Evolutionary conservation across 2,797 vertebrate genomes (phyloP).

Genomic region (Cossypha polioptera): DNA sequence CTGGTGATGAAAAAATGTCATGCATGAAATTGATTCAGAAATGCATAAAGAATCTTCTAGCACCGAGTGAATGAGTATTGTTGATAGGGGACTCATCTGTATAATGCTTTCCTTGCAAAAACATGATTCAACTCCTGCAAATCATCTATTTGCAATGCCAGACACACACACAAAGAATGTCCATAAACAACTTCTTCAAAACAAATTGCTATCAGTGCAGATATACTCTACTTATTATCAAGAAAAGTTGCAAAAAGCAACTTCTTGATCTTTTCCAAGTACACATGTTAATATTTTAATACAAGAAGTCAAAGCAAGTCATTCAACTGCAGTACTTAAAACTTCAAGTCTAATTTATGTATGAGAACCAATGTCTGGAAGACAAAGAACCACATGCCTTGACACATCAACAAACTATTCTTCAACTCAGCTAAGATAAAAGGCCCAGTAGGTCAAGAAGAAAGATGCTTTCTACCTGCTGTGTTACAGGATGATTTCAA

Average conservation of each 20-base stretch:
- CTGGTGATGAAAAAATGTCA: conserved; percentile 3
- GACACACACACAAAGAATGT: neutral
- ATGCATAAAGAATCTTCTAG: conserved; percentile 21
- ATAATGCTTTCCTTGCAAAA: conserved; percentile 5
- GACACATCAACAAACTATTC: neutral
- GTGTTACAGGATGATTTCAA: neutral
- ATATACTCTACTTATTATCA: neutral
- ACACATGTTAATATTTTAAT: neutral
- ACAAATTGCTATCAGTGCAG: neutral
- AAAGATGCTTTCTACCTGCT: neutral
- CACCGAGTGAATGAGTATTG: neutral
- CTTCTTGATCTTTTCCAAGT: neutral
- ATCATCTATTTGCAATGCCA: neutral
- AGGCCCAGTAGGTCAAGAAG: neutral
- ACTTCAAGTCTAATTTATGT: neutral
- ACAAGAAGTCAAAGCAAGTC: neutral
- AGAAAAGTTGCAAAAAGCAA: neutral
- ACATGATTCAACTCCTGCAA: neutral
- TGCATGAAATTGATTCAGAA: conserved; percentile 58
- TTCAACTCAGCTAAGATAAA: neutral
- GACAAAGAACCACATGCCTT: neutral
- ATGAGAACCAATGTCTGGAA: neutral
- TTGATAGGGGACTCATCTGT: neutral
- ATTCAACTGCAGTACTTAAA: neutral
- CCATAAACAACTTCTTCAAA: neutral